These are phyloP conservation scores for Muricea muricata DNA, from an alignment of 92 coral and sea anemone species.

Conservation along the genomic window DNA sequence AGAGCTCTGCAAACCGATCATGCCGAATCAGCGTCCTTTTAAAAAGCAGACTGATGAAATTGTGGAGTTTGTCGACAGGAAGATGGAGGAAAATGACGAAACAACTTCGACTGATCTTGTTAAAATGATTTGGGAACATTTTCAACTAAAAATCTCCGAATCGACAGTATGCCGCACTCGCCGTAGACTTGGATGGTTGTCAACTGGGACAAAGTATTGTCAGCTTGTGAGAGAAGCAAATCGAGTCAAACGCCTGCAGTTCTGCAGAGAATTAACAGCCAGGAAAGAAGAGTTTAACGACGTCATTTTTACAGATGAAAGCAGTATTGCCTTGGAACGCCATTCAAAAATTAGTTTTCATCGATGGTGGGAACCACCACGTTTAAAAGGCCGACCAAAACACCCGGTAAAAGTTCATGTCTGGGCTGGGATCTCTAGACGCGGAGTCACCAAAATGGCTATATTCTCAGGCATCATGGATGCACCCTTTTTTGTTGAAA, in stretches of 20 bases:
- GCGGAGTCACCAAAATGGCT: slow-evolving; percentile 20
- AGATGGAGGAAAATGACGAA: slow-evolving; percentile 31
- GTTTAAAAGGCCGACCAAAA: slow-evolving; percentile 41
- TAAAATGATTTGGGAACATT: not conserved
- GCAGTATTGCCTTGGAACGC: slow-evolving; percentile 26
- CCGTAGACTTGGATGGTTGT: slow-evolving; percentile 39
- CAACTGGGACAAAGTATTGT: slow-evolving; percentile 41
- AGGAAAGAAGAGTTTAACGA: slow-evolving; percentile 16
- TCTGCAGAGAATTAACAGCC: not conserved
- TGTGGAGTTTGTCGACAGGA: slow-evolving; percentile 5
- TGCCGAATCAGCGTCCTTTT: not conserved
- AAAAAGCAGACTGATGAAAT: not conserved
- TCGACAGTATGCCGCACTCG: slow-evolving; percentile 22
- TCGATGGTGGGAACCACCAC: slow-evolving; percentile 52
- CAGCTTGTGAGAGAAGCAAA: slow-evolving; percentile 45
- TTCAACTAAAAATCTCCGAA: slow-evolving; percentile 25
- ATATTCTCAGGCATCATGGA: slow-evolving; percentile 48
- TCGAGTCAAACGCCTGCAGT: slow-evolving; percentile 26
- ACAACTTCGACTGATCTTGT: slow-evolving; percentile 13
- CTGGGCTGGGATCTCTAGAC: slow-evolving; percentile 46
- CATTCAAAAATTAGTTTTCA: slow-evolving; percentile 20
- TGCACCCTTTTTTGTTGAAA: slow-evolving; percentile 18
- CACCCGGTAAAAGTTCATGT: slow-evolving; percentile 32
- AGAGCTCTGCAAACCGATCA: not conserved
- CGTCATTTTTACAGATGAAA: slow-evolving; percentile 31